Percentiles rank a stretch among this genome's conserved stretches.
Conservation (phyloP, 2,888 invertebrate genomes). For the Sturmia bella region DNA sequence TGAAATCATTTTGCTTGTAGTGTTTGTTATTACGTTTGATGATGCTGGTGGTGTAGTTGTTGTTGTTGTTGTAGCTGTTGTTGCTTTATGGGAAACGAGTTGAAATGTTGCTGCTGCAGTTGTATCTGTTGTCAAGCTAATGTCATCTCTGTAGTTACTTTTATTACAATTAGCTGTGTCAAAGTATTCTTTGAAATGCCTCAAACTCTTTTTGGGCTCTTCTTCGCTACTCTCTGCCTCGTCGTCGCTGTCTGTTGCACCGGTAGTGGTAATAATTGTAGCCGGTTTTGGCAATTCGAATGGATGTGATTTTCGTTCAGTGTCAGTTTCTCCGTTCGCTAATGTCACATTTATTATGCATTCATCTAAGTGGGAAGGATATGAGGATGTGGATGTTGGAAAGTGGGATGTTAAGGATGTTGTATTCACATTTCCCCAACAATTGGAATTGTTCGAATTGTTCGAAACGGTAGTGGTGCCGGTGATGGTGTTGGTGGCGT, state of each 20-base stretch:
- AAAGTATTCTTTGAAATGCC: slow-evolving; percentile 52
- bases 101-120: slow-evolving; percentile 38
- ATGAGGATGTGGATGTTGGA: background rate
- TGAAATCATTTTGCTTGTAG: slow-evolving; percentile 80
- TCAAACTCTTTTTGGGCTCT: slow-evolving; percentile 13
- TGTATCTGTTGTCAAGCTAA: slow-evolving; percentile 38
- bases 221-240: slow-evolving; percentile 32
- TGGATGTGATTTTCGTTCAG: slow-evolving; percentile 53
- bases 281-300: slow-evolving; percentile 47
- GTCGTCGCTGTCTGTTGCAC: slow-evolving; percentile 56
- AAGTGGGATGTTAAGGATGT: slow-evolving; percentile 58
- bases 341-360: slow-evolving; percentile 79
- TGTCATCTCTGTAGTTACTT: slow-evolving; percentile 20
- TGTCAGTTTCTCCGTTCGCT: slow-evolving; percentile 73
- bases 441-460: slow-evolving; percentile 53
- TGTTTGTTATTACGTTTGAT: slow-evolving; percentile 53
- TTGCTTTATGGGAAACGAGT: slow-evolving; percentile 25
- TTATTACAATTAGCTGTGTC: slow-evolving; percentile 49
- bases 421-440: slow-evolving; percentile 75
- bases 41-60: slow-evolving; percentile 19
- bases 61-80: slow-evolving; percentile 30
- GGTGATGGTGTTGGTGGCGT: slow-evolving; percentile 64
- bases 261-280: slow-evolving; percentile 63
- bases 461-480: too few relatives aligned
- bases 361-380: slow-evolving; percentile 73